phyloP scores from a whole-genome alignment of 2,797 vertebrate species.

The Eleutherodactylus coqui region DNA sequence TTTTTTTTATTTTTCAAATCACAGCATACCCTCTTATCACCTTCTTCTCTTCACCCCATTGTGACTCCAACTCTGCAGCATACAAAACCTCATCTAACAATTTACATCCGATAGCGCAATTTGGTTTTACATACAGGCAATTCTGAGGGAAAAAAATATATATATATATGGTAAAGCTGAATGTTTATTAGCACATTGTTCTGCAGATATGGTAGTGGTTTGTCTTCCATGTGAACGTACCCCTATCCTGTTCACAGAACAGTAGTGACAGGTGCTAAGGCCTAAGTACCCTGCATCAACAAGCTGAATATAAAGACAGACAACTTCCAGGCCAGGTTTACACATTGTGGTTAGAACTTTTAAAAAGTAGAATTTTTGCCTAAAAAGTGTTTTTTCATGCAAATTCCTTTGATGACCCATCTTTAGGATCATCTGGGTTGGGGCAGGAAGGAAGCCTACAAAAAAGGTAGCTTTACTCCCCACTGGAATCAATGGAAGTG shows the following conservation, averaged over 20 bases:
- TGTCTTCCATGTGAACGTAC: background rate
- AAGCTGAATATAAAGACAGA: background rate
- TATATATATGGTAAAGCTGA: background rate
- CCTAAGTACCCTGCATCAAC: background rate
- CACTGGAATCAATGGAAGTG: no score
- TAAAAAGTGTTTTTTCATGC: no score
- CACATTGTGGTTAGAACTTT: background rate
- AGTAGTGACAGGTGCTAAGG: background rate
- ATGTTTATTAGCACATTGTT: background rate
- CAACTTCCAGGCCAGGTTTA: background rate
- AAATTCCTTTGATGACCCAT: no score
- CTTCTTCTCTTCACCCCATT: no score
- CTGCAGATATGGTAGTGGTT: background rate
- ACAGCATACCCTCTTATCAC: no score
- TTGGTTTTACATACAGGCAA: background rate
- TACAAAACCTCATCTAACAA: background rate
- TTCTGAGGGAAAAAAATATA: background rate
- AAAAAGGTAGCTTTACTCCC: no score
- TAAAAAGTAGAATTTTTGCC: no score
- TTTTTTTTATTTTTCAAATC: no score
- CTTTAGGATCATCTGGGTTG: no score
- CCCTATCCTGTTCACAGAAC: background rate
- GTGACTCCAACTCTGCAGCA: background rate
- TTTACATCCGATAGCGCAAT: background rate
- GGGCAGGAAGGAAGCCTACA: no score